These are phyloP conservation scores for Myiopsitta monachus DNA, from an alignment of 2,113 vertebrate species.

Conservation along the genomic window DNA sequence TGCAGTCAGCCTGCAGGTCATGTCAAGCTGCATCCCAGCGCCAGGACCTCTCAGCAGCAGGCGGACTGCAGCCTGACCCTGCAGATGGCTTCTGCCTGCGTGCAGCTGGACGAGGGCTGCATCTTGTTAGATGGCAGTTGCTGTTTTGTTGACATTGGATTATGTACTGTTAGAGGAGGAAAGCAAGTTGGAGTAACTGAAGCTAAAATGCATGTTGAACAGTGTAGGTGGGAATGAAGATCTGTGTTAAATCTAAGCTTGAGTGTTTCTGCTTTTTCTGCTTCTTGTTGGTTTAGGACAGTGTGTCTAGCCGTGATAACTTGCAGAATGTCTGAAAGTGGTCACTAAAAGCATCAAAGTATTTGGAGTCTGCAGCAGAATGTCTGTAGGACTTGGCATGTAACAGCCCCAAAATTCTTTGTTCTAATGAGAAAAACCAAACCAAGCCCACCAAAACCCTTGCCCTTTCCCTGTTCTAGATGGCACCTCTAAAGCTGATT, in stretches of 20 bases:
- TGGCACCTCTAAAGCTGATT: background rate
- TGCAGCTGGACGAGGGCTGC: rapidly evolving
- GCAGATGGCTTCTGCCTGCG: background rate
- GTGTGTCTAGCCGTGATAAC: background rate
- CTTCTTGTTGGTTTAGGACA: background rate
- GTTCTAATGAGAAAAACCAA: background rate
- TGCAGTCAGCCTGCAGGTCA: background rate
- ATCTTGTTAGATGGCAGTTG: background rate
- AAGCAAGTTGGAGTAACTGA: background rate
- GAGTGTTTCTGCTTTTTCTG: background rate
- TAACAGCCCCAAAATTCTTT: background rate
- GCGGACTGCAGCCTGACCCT: background rate
- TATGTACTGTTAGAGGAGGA: background rate
- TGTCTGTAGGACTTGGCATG: background rate
- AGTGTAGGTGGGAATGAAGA: background rate
- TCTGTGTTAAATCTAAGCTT: background rate
- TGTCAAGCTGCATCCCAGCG: rapidly evolving
- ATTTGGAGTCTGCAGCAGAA: background rate
- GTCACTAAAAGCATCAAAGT: background rate
- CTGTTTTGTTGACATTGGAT: background rate
- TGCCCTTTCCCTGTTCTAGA: background rate
- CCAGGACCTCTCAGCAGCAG: background rate
- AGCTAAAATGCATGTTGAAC: background rate
- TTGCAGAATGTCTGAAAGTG: background rate
- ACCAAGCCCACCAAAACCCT: background rate